Evolutionary conservation across 2,888 invertebrate genomes (phyloP).

Genomic region (Agonum fuliginosum): DNA sequence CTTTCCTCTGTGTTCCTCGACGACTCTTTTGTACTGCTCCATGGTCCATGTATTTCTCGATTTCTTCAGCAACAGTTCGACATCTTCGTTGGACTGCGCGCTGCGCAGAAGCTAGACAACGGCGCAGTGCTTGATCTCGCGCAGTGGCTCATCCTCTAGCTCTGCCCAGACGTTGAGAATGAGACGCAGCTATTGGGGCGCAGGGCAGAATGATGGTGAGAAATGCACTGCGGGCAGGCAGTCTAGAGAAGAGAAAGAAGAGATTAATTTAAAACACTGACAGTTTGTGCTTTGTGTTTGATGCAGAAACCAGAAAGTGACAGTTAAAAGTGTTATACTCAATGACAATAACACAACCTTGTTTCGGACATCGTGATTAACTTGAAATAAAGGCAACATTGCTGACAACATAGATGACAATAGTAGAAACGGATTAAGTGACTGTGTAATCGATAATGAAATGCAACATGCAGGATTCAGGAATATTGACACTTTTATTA

Average conservation of each 20-base stretch:
- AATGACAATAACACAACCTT: too few relatives aligned
- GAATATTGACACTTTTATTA: too few relatives aligned
- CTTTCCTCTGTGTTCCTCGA: too few relatives aligned
- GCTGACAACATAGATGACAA: too few relatives aligned
- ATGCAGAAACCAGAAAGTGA: not conserved
- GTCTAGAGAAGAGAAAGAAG: not conserved
- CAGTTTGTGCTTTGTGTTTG: too few relatives aligned
- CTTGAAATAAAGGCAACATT: too few relatives aligned
- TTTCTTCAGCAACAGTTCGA: conserved; percentile 76
- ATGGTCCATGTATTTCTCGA: conserved; percentile 81
- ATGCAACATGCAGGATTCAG: too few relatives aligned
- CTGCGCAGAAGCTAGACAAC: not conserved
- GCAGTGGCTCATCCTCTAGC: not conserved
- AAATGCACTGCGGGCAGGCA: conserved; percentile 61
- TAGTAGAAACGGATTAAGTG: too few relatives aligned
- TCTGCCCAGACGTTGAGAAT: not conserved
- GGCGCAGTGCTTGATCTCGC: not conserved
- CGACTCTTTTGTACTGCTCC: too few relatives aligned
- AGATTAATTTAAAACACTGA: not conserved
- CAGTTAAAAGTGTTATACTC: not conserved
- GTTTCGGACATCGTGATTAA: too few relatives aligned
- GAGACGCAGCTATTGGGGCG: not conserved
- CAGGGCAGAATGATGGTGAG: conserved; percentile 48
- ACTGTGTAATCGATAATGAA: too few relatives aligned
- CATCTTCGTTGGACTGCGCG: conserved; percentile 62